These are phyloP conservation scores for Odontamblyopus rebecca DNA, from an alignment of 2,797 vertebrate genomes.

Conservation along the genomic window DNA sequence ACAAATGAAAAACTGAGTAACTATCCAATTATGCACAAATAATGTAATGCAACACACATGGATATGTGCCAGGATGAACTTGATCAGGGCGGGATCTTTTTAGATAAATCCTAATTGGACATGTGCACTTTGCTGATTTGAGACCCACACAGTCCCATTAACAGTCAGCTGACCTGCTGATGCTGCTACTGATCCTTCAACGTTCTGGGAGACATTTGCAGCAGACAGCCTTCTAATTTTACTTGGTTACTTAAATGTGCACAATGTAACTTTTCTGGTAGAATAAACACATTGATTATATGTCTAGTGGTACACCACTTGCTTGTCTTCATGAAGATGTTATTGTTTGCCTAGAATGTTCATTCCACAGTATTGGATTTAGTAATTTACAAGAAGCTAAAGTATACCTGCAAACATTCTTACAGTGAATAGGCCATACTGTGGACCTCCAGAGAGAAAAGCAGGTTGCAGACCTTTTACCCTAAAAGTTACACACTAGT, in stretches of 20 bases:
- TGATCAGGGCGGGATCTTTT: not conserved
- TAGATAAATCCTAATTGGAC: not conserved
- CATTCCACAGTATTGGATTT: not conserved
- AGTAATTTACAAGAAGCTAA: not conserved
- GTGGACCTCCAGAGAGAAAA: not conserved
- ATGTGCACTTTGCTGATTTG: constrained; percentile 19
- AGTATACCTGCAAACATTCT: not conserved
- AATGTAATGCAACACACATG: too few species aligned
- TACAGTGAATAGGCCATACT: not conserved
- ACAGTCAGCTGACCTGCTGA: constrained; percentile 31
- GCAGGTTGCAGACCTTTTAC: not conserved
- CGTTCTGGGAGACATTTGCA: not conserved
- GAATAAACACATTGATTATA: not conserved
- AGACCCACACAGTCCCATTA: constrained; percentile 26
- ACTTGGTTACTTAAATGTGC: not conserved
- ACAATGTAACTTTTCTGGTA: not conserved
- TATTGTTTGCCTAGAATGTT: not conserved
- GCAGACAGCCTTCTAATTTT: not conserved
- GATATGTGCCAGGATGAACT: not conserved
- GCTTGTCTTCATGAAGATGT: not conserved
- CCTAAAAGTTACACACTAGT: not conserved
- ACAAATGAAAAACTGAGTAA: too few species aligned
- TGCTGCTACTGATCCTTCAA: constrained; percentile 10
- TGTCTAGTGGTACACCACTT: not conserved
- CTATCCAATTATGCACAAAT: too few species aligned